A percentile compares a stretch with the other conserved stretches of the same genome.
These are phyloP conservation scores for Noturus placidus DNA, from an alignment of 2,113 vertebrate species.

Conservation along the genomic window DNA sequence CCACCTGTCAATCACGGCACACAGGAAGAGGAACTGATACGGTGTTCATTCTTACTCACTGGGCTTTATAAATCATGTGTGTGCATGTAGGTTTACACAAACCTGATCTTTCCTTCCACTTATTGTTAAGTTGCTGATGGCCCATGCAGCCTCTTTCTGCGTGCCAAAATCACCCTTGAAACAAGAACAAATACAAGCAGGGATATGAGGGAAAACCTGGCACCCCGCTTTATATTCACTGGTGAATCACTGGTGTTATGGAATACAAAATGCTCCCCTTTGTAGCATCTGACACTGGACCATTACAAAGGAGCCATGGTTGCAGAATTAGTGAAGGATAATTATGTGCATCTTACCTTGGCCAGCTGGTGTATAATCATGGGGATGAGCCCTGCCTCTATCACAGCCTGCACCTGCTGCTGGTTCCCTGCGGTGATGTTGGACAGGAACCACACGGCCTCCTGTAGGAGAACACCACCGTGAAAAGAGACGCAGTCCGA, in stretches of 20 bases:
- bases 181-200: background rate
- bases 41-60: background rate
- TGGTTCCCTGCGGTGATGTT: constrained; percentile 99
- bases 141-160: constrained; percentile 99
- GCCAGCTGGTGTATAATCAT: constrained; percentile 99
- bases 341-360: constrained; percentile 77
- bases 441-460: constrained; percentile 99
- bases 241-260: background rate
- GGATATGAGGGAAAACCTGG: background rate
- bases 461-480: constrained; percentile 73
- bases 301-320: background rate
- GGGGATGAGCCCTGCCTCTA: constrained; percentile 95
- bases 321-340: background rate
- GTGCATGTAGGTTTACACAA: constrained; percentile 40
- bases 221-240: background rate
- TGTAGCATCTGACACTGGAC: too few species aligned
- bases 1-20: constrained; percentile 79
- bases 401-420: constrained; percentile 98
- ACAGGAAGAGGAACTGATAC: background rate
- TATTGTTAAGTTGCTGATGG: constrained; percentile 99
- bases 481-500: background rate
- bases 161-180: constrained; percentile 95
- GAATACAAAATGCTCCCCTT: background rate
- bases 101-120: constrained; percentile 99
- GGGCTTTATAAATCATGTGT: background rate